phyloP scores from a whole-genome alignment of 1,140 invertebrate species.

The Euschistus heros region DNA sequence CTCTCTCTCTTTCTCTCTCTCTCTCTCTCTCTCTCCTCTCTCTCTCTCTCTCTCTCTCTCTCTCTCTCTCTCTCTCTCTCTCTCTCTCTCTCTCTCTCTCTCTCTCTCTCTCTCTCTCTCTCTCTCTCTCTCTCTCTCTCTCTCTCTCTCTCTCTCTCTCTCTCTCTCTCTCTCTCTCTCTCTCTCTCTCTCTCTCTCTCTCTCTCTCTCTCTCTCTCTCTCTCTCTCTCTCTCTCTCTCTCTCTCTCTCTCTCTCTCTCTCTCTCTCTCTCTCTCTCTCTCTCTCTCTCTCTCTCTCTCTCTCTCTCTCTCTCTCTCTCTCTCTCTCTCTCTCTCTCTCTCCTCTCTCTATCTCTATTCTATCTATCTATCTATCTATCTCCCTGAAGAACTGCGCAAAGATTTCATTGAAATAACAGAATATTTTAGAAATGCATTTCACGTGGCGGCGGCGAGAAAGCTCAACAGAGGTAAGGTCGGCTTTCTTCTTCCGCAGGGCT shows the following conservation, averaged over 20 bases:
- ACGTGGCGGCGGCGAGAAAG: too few relatives aligned
- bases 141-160: too few relatives aligned
- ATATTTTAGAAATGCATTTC: not conserved
- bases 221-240: too few relatives aligned
- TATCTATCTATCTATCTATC: not conserved
- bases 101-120: not conserved
- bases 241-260: too few relatives aligned
- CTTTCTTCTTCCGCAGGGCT: too few relatives aligned
- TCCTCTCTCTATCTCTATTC: not conserved
- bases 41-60: not conserved
- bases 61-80: too few relatives aligned
- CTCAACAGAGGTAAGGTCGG: too few relatives aligned
- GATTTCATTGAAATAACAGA: not conserved
- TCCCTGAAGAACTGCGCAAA: not conserved
- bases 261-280: not conserved
- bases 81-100: constrained; percentile 4
- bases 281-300: not conserved
- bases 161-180: too few relatives aligned
- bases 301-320: not conserved
- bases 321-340: not conserved
- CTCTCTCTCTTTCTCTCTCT: not conserved
- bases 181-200: too few relatives aligned
- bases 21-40: not conserved
- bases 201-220: too few relatives aligned
- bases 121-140: not conserved